Conservation (phyloP, 2,797 vertebrate species). For the Nannoperca obscura region DNA sequence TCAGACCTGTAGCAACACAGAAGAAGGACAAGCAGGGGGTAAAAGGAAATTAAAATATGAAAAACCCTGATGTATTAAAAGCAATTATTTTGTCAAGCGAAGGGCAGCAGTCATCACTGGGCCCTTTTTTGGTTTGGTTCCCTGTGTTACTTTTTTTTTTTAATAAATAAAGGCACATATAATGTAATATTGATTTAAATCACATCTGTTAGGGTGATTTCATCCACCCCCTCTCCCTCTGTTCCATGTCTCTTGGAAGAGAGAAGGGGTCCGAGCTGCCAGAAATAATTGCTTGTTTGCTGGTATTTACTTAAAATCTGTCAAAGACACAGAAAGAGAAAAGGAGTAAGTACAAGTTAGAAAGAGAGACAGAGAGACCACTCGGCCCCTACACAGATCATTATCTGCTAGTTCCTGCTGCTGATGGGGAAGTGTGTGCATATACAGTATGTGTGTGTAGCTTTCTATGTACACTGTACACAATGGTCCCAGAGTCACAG, state of each 20-base stretch:
- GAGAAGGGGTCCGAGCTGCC: conserved; percentile 78
- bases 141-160: conserved; percentile 59
- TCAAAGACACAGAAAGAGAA: conserved; percentile 70
- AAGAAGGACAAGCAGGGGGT: conserved; percentile 72
- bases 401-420: conserved; percentile 62
- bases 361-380: conserved; percentile 40
- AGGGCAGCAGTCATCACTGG: conserved; percentile 77
- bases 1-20: conserved; percentile 75
- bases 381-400: conserved; percentile 53
- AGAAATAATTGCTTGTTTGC: conserved; percentile 89
- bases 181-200: conserved; percentile 88
- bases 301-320: conserved; percentile 86
- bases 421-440: conserved; percentile 31
- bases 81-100: conserved; percentile 83
- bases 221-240: conserved; percentile 82
- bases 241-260: conserved; percentile 81
- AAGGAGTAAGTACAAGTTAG: conserved; percentile 52
- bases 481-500: conserved; percentile 14
- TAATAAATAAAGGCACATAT: conserved; percentile 82
- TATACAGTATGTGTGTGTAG: conserved; percentile 30
- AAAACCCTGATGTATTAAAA: conserved; percentile 80
- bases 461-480: conserved; percentile 16
- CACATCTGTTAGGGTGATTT: conserved; percentile 88
- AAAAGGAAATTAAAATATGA: conserved; percentile 83
- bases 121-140: conserved; percentile 72